phyloP scores from a whole-genome alignment of 2,888 invertebrate genomes.

The Furcula furcula region DNA sequence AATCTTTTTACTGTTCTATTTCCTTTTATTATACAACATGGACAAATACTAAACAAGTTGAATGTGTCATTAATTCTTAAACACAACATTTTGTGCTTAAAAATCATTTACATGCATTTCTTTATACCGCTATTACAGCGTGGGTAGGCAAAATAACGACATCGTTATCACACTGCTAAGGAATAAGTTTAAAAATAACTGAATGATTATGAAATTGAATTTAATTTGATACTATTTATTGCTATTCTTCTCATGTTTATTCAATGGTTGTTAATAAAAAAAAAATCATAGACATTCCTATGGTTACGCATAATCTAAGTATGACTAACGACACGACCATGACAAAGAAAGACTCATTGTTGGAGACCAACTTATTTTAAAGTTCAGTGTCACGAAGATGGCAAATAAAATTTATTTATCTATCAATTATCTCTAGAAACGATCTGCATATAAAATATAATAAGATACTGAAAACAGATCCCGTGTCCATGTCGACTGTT shows the following conservation, averaged over 20 bases:
- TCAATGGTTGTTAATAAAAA: no score
- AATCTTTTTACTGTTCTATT: no score
- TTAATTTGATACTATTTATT: no score
- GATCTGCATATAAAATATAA: conserved; percentile 38
- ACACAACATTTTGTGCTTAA: no score
- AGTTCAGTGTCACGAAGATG: conserved; percentile 24
- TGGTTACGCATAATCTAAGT: not conserved
- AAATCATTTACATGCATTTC: no score
- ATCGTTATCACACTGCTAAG: no score
- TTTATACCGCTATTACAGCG: no score
- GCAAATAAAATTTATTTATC: conserved; percentile 36
- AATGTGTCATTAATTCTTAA: no score
- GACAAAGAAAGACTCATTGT: conserved; percentile 32
- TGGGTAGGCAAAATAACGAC: no score
- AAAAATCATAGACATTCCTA: not conserved
- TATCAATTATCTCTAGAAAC: conserved; percentile 28
- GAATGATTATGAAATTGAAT: conserved; percentile 18
- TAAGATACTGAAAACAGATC: conserved; percentile 38
- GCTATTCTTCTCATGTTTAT: no score
- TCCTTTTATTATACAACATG: no score
- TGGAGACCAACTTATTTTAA: conserved; percentile 21
- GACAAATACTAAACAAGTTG: no score
- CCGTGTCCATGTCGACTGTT: conserved; percentile 33
- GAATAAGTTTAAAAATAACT: conserved; percentile 4
- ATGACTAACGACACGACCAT: conserved; percentile 17